Percentiles rank a stretch among this genome's conserved stretches.
These are phyloP conservation scores for Acleris laterana DNA, from an alignment of 2,888 invertebrate species.

Conservation along the genomic window DNA sequence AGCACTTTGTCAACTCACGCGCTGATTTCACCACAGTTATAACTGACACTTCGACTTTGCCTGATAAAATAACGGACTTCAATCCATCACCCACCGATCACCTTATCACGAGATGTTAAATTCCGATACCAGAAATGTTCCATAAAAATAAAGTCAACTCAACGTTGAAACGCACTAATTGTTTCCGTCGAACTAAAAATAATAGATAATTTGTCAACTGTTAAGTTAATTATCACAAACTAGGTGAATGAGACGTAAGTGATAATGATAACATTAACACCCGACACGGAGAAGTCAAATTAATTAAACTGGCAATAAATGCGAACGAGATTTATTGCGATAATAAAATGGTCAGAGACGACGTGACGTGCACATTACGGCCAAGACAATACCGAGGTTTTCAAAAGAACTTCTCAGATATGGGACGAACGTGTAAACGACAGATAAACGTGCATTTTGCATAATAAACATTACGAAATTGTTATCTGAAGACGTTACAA, in stretches of 20 bases:
- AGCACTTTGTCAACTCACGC: not conserved
- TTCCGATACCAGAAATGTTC: no score
- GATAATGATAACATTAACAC: conserved; percentile 21
- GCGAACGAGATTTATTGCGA: conserved; percentile 20
- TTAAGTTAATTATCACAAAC: conserved; percentile 16
- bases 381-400: conserved; percentile 24
- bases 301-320: conserved; percentile 23
- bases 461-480: conserved; percentile 35
- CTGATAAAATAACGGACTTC: no score
- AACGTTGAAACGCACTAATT: not conserved
- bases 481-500: conserved; percentile 29
- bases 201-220: not conserved
- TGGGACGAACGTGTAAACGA: conserved; percentile 23
- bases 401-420: not conserved
- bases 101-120: no score
- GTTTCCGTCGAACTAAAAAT: not conserved
- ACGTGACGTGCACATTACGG: conserved; percentile 18
- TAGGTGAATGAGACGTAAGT: conserved; percentile 26
- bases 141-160: not conserved
- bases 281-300: conserved; percentile 19
- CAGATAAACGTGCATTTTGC: conserved; percentile 34
- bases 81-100: no score
- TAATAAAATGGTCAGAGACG: conserved; percentile 9
- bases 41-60: no score
- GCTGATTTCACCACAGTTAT: not conserved